Base-by-base conservation (phyloP, 1,140 invertebrate genomes). In the Luehdorfia chinensis region DNA sequence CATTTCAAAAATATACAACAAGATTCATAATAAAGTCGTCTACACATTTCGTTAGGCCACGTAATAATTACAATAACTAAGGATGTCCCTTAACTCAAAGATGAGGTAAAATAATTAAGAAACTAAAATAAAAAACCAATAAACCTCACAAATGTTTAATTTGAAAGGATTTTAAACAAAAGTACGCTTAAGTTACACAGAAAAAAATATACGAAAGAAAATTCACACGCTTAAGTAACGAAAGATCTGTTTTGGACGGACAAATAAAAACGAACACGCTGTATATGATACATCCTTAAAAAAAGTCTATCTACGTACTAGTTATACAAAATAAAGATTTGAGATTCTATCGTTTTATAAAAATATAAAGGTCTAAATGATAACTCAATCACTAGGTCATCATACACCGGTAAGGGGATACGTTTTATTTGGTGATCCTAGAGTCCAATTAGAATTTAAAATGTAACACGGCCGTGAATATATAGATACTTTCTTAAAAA, bases 111-210 rank as follows among this genome's bases (percentile, higher is more conserved):
- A n/a, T n/a, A n/a, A n/a, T n/a, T n/a, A n/a, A n/a, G n/a, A n/a
- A n/a, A n/a, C n/a, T n/a, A n/a, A 58, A 63, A 64, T 70, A 56
- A 70, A 68, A 76, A 60, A 37, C 48, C 3, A 8, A 25, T 55
- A 43, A 32, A 74, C 74, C 69, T 59, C 71, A 58, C 53, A 73
- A 75, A 79, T 71, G 73, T 73, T 83, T 78, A 75, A 76, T 55
- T 75, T 76, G 70, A 83, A 77, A 77, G n/a, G n/a, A n/a, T n/a
- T n/a, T n/a, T n/a, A n/a, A n/a, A n/a, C n/a, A n/a, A 75, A 72
- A 37, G 21, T 21, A 37, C 34, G 21, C 21, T 16, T 23, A 37
- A 37, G 30, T 21, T 32, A 6, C 47, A 41, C 33, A 30, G 8
- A 53, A 50, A 57, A 25, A 47, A 52, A 54, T 55, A 57, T 53